Base-by-base conservation (phyloP, 2,888 invertebrate genomes). In the Mystacides longicornis region DNA sequence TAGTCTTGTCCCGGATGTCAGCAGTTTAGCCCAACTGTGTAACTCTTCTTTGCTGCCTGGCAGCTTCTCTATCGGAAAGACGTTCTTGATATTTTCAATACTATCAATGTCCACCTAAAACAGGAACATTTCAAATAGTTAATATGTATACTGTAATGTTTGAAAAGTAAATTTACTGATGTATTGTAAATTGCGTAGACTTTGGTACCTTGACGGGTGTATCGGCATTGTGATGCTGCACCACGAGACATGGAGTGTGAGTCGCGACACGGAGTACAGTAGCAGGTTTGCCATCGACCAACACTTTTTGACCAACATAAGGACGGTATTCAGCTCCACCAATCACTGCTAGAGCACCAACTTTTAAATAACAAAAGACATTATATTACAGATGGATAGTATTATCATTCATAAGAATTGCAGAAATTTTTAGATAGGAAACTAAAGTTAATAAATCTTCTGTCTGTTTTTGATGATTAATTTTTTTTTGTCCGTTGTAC, bases 261-360 rank as follows among this genome's bases (percentile, higher is more conserved):
- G 74, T 74, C 1, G 74, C 72, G n/a, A 77, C 60, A 45, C 75
- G 72, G 1, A 75, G 71, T 21, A 76, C 71, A n/a, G 75, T 68
- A 0, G 72, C 74, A 51, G 66, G 68, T 2, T 75, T 74, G 0
- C 72, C 69, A 0, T 74, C 76, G 16, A 69, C 67, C 0, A 65
- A 60, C 4, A 76, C 73, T 16, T 68, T 67, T 52, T 76, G 75
- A 0, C 77, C 77, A 1, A 75, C 59, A 19, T 77, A 65, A 20
- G 73, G 64, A 1, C 77, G 69, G 70, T 74, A 75, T 62, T 77
- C 77, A 22, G 75, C 72, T 2, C 75, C 76, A 18, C 77, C 77
- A 0, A 74, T 70, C 0, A 76, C 74, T 11, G 75, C 75, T 16
- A 77, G 64, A 0, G 74, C 75, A 22, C 77, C 77, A 43, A 74